Evolutionary conservation across 2,113 vertebrate genomes (phyloP).

Genomic region (Greenwoodochromis staneri): DNA sequence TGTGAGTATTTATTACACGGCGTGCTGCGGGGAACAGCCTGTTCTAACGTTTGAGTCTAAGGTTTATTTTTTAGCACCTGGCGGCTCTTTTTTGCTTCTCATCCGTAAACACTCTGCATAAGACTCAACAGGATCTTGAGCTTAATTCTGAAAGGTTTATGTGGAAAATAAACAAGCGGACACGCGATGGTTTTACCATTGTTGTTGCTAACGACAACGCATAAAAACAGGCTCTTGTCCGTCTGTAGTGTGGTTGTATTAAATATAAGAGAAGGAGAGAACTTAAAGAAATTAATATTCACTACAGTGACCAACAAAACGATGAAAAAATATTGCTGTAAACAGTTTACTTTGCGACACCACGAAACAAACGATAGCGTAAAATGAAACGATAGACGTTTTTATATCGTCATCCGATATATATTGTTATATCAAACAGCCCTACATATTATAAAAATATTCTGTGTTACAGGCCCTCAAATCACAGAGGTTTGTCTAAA

Average conservation of each 20-base stretch:
- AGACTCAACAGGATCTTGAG: no score
- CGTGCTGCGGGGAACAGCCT: background rate
- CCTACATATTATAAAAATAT: background rate
- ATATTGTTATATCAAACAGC: background rate
- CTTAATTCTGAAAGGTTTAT: no score
- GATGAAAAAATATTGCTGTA: background rate
- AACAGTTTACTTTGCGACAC: background rate
- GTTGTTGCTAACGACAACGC: rapidly evolving
- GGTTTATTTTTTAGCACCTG: background rate
- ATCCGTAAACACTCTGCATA: rapidly evolving
- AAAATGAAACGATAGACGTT: background rate
- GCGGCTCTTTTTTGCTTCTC: rapidly evolving
- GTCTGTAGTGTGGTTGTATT: background rate
- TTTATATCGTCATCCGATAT: background rate
- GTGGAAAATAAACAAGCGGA: no score
- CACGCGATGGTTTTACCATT: no score
- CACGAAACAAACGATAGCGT: background rate
- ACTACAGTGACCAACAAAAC: background rate
- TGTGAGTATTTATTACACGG: background rate
- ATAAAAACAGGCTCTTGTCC: background rate
- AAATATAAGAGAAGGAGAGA: background rate
- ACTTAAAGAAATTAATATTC: background rate
- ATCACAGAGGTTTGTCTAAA: background rate
- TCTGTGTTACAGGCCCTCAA: background rate
- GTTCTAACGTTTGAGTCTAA: background rate